phyloP scores from a whole-genome alignment of 2,797 vertebrate genomes.

The Molossus alvarezi region DNA sequence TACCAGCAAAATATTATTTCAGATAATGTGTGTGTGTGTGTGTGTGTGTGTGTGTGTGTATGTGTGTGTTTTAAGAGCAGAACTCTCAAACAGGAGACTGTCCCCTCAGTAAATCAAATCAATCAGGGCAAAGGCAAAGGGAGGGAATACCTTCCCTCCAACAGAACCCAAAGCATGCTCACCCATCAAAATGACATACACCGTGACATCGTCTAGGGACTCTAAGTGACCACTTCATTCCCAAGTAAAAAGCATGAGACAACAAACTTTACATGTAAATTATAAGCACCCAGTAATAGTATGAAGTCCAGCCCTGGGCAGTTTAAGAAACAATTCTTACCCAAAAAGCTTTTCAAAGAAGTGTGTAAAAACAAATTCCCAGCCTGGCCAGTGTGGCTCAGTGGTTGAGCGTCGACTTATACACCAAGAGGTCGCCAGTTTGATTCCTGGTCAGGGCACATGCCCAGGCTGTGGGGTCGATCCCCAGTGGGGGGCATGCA shows the following conservation, averaged over 20 bases:
- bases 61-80: neutral
- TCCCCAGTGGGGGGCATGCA: too few species aligned
- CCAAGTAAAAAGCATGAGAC: neutral
- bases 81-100: neutral
- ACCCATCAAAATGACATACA: neutral
- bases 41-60: neutral
- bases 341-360: neutral
- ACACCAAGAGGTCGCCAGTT: too few species aligned
- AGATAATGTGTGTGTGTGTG: neutral
- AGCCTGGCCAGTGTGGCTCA: neutral
- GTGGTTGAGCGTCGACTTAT: too few species aligned
- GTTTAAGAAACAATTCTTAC: conserved; percentile 35
- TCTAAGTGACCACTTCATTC: neutral
- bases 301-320: neutral
- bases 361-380: neutral
- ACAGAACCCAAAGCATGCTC: neutral
- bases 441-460: too few species aligned
- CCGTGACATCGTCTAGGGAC: neutral
- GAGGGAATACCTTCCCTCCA: neutral
- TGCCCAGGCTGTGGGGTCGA: too few species aligned
- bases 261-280: neutral
- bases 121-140: neutral
- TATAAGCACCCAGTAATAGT: neutral
- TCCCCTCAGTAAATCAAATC: neutral
- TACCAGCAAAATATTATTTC: conserved; percentile 37